Conservation (phyloP, 2,113 vertebrate genomes). For the Megaceryle maxima region DNA sequence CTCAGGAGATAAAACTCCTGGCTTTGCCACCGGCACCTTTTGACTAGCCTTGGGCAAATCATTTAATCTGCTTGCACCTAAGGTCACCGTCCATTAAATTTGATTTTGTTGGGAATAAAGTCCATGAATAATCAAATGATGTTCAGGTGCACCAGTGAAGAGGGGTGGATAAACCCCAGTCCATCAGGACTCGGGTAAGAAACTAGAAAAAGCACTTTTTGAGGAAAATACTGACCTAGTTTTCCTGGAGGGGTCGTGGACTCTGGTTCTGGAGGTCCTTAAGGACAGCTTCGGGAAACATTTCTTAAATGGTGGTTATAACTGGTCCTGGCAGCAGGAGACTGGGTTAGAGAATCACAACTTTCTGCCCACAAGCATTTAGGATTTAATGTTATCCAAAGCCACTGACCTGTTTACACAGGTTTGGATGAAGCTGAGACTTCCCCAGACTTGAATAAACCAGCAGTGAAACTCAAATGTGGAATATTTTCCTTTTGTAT, state of each 20-base stretch:
- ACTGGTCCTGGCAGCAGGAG: background rate
- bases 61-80: slow-evolving; percentile 27
- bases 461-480: background rate
- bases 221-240: background rate
- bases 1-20: slow-evolving; percentile 6
- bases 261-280: background rate
- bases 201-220: background rate
- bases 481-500: background rate
- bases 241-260: background rate
- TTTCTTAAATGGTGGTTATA: background rate
- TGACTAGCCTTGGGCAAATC: slow-evolving; percentile 47
- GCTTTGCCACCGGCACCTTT: slow-evolving; percentile 38
- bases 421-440: background rate
- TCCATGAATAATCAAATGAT: background rate
- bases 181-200: background rate
- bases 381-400: background rate
- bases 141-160: background rate
- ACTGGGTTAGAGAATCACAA: background rate
- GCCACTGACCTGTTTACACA: background rate
- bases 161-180: background rate
- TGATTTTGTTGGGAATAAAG: background rate
- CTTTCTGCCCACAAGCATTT: background rate
- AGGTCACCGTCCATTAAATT: slow-evolving; percentile 25
- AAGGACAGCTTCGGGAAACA: background rate
- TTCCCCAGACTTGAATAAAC: background rate